Evolutionary conservation across 2,888 invertebrate species (phyloP), one percentile per base, ranked within the genome.

Genomic region (Epinotia ramella): DNA sequence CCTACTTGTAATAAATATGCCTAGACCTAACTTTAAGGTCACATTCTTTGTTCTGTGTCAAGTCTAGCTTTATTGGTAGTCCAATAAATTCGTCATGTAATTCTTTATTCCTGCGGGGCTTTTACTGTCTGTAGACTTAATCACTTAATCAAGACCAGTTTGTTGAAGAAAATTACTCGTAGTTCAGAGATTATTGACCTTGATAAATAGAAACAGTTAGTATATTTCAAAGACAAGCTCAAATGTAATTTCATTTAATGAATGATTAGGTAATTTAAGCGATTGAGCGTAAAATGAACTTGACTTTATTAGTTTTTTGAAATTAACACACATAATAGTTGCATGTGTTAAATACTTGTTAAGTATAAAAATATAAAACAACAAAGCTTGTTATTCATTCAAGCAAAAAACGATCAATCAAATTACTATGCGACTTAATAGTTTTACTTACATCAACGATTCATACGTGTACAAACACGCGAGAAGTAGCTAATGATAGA

Each of bases 81-180:
- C 46, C 59, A 65, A 57, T 53, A 62, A 56, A 68, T 44, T 56
- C 44, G 24, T 53, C 62, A 56, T 16, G 62, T 44, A 67, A 67
- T 62, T n/a, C 12, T 67, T 67, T 62, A 73, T 49, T 67, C n/a
- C 24, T 46, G 11, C 11, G 18, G 49, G 49, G 49, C 60, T 18
- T 46, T 44, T 13, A 62, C 16, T 9, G 59, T 68, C 68, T 68
- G n/a, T 4, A 16, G 67, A 67, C 28, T 56, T 24, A 73, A 73
- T 62, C 40, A 16, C 24, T 62, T 73, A 68, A 73, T 73, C 62
- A 73, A 68, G 53, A 46, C 56, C 28, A 74, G 46, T 40, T 59
- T 69, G 49, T 68, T 73, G 56, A 74, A 74, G 57, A 49, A 59
- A 59, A 64, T 68, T 46, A 33, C n/a, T 46, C n/a, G 28, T 20